These are phyloP conservation scores for Lophius piscatorius DNA, from an alignment of 2,113 vertebrate species.

Conservation along the genomic window DNA sequence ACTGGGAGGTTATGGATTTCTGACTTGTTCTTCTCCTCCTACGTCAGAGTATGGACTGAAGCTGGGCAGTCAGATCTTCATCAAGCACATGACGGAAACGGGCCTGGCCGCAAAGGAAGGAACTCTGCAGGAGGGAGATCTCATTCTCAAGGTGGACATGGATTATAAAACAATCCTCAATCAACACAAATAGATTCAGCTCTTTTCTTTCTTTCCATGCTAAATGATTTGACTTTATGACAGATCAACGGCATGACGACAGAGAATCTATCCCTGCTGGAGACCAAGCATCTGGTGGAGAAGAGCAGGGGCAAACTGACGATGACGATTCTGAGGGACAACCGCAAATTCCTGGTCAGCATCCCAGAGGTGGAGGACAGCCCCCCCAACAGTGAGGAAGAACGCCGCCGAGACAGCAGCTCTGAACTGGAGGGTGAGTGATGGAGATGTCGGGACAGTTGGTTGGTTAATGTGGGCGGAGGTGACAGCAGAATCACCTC, in stretches of 20 bases:
- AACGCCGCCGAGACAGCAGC: conserved; percentile 77
- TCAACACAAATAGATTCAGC: too few relatives aligned
- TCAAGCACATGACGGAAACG: conserved; percentile 92
- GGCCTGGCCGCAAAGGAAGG: conserved; percentile 87
- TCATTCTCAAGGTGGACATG: conserved; percentile 89
- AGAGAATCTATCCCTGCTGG: conserved; percentile 90
- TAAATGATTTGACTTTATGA: background rate
- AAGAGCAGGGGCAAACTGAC: conserved; percentile 88
- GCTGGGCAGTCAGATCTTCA: conserved; percentile 96
- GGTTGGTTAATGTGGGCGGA: background rate
- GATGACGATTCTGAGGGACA: conserved; percentile 88
- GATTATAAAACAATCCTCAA: too few relatives aligned
- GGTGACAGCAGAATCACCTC: too few relatives aligned
- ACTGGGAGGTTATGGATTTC: background rate
- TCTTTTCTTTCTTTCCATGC: background rate
- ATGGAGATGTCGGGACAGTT: background rate
- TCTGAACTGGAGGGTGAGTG: conserved; percentile 88
- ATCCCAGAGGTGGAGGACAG: conserved; percentile 87
- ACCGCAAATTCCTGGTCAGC: conserved; percentile 89
- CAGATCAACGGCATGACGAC: conserved; percentile 96
- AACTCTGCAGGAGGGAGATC: conserved; percentile 91
- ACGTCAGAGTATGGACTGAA: conserved; percentile 94
- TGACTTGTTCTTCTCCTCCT: background rate
- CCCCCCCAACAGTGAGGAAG: conserved; percentile 79
- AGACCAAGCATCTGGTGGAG: conserved; percentile 92